phyloP scores from a whole-genome alignment of 2,113 vertebrate genomes.

The Ia io region DNA sequence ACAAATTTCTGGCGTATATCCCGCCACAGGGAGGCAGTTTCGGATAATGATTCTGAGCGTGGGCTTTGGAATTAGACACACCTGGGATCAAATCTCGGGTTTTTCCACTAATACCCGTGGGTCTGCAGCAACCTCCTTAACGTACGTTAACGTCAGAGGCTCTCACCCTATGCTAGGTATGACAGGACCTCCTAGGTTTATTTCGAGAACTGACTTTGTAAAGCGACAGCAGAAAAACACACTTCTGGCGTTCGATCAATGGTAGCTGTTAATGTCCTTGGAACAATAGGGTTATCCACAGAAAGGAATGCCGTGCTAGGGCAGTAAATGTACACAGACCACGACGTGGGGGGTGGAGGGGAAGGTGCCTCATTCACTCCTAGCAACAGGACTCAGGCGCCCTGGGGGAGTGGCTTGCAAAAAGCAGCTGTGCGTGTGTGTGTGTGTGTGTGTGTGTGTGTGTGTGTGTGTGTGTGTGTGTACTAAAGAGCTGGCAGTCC shows the following conservation, averaged over 20 bases:
- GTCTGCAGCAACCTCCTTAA: neutral
- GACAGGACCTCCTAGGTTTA: neutral
- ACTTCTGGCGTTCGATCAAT: neutral
- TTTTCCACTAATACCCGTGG: neutral
- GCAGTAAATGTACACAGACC: neutral
- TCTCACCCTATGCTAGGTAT: neutral
- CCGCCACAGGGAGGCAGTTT: neutral
- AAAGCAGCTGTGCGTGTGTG: neutral
- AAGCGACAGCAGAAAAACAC: neutral
- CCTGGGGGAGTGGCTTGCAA: neutral
- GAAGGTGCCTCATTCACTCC: neutral
- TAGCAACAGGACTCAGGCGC: neutral
- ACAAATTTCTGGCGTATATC: neutral
- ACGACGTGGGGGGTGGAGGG: neutral
- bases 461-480: neutral
- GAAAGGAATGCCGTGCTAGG: neutral
- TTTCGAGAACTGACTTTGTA: neutral
- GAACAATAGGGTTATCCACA: neutral
- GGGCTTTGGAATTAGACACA: neutral
- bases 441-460: fast-evolving
- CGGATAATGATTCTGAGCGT: neutral
- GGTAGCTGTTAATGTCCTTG: neutral
- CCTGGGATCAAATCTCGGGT: neutral
- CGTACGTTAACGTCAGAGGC: neutral
- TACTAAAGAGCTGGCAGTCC: neutral